Percentiles rank a stretch among this genome's conserved stretches.
Conservation (phyloP, 2,888 invertebrate genomes). For the Aquatica leii region DNA sequence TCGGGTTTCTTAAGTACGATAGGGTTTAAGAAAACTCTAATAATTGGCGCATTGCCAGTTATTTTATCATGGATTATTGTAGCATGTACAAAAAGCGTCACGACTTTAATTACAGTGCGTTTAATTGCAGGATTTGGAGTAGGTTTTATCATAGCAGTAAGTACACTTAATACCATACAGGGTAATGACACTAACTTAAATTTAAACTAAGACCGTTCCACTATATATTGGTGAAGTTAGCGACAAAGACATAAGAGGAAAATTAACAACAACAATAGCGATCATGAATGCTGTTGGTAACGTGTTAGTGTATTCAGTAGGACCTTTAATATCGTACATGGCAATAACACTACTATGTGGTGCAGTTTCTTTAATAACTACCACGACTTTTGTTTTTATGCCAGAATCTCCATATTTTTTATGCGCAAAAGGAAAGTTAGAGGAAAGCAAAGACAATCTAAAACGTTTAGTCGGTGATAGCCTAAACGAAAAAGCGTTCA, state of each 20-base stretch:
- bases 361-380: conserved; percentile 54
- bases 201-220: conserved; percentile 49
- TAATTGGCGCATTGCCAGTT: no score
- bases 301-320: conserved; percentile 55
- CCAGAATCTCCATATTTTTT: conserved; percentile 62
- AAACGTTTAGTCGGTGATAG: conserved; percentile 42
- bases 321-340: conserved; percentile 56
- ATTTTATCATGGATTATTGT: no score
- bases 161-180: no score
- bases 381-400: conserved; percentile 55
- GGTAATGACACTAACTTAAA: neutral
- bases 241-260: conserved; percentile 63
- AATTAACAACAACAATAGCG: conserved; percentile 53
- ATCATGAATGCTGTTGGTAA: conserved; percentile 57
- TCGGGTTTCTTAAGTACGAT: no score
- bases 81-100: no score
- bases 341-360: conserved; percentile 51
- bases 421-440: conserved; percentile 48
- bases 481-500: conserved; percentile 42
- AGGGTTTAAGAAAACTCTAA: no score
- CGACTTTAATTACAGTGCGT: no score
- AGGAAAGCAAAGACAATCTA: neutral
- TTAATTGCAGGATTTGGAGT: no score
- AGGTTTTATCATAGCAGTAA: no score
- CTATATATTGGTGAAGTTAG: conserved; percentile 64